Conservation (phyloP, 2,113 vertebrate species). For the Cettia cetti region DNA sequence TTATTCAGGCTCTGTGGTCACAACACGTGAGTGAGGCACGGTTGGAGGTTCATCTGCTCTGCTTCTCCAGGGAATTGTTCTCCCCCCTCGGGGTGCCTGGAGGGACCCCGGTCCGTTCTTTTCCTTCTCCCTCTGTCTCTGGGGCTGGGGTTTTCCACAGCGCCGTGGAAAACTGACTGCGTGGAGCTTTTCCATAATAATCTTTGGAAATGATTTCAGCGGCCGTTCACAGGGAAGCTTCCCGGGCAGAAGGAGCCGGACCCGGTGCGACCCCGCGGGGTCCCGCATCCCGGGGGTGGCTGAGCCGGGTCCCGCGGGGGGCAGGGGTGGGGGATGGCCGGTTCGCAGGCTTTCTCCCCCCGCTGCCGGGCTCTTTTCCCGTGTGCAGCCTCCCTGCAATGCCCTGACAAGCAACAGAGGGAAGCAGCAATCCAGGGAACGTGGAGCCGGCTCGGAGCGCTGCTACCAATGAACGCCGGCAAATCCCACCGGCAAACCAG, state of each 20-base stretch:
- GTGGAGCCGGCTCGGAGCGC: not conserved
- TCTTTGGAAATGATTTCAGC: not conserved
- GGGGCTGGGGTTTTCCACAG: not conserved
- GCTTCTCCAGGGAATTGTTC: not conserved
- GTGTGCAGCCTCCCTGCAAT: not conserved
- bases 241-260: fast-evolving
- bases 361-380: not conserved
- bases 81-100: fast-evolving
- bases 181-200: not conserved
- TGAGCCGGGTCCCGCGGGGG: not conserved
- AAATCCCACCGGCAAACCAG: not conserved
- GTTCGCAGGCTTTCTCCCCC: fast-evolving
- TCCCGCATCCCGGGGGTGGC: not conserved
- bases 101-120: fast-evolving
- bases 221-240: not conserved
- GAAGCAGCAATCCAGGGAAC: constrained; percentile 21
- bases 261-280: fast-evolving
- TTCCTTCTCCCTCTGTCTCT: not conserved
- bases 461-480: fast-evolving
- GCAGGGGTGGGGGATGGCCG: fast-evolving
- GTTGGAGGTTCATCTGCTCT: not conserved
- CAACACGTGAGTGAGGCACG: fast-evolving
- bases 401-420: constrained; percentile 44
- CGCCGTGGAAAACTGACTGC: not conserved
- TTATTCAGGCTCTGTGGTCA: not conserved